phyloP scores from a whole-genome alignment of 2,888 invertebrate species.

The Eudemis profundana region DNA sequence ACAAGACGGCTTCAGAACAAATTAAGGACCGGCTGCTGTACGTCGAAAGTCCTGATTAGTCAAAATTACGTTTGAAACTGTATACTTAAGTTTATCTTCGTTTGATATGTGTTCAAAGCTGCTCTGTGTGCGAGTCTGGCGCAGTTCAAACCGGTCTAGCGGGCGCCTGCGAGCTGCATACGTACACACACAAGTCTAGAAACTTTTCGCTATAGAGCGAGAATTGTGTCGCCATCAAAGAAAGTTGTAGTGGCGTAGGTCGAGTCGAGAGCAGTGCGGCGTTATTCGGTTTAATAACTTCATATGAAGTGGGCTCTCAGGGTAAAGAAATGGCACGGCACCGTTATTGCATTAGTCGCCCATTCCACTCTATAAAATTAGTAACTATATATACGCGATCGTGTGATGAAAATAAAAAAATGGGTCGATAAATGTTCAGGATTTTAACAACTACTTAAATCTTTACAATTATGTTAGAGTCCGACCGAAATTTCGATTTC shows the following conservation, averaged over 20 bases:
- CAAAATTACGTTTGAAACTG: conserved; percentile 23
- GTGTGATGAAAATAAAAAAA: too few relatives aligned
- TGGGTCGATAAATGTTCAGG: too few relatives aligned
- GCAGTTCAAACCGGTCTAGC: conserved; percentile 58
- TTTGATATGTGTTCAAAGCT: conserved; percentile 14
- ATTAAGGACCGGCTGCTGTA: conserved; percentile 1
- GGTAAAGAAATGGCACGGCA: neutral
- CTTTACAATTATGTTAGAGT: too few relatives aligned
- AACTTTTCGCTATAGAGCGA: conserved; percentile 41
- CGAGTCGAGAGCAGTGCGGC: conserved; percentile 57
- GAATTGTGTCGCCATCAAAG: conserved; percentile 61
- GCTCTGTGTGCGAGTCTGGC: conserved; percentile 48
- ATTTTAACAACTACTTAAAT: too few relatives aligned
- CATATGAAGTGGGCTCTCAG: neutral
- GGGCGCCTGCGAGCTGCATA: conserved; percentile 24
- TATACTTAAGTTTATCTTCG: conserved; percentile 22
- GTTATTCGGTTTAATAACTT: conserved; percentile 15
- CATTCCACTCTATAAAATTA: neutral
- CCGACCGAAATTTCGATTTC: too few relatives aligned
- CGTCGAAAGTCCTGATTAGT: neutral
- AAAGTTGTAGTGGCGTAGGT: conserved; percentile 77
- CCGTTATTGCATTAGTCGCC: neutral
- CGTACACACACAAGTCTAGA: conserved; percentile 38
- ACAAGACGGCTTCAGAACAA: conserved; percentile 6
- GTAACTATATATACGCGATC: too few relatives aligned